Conservation (phyloP, 2,113 vertebrate species). For the Epinephelus moara region DNA sequence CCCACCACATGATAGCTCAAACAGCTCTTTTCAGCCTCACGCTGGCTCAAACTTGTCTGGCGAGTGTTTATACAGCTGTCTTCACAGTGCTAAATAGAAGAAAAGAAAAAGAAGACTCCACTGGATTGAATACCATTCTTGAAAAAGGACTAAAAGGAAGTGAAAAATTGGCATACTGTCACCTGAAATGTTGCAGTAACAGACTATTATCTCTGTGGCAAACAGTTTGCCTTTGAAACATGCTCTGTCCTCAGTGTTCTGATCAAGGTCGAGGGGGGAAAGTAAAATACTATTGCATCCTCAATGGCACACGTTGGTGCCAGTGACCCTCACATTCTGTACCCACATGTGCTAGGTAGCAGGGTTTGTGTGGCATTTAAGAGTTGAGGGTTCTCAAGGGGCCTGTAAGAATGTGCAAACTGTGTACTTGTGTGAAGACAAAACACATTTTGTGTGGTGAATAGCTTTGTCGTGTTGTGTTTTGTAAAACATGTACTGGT, state of each 20-base stretch:
- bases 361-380: conserved; percentile 15
- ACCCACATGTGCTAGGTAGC: neutral
- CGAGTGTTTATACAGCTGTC: conserved; percentile 51
- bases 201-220: conserved; percentile 4
- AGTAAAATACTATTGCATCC: conserved; percentile 25
- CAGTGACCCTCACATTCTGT: conserved; percentile 21
- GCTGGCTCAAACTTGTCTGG: conserved; percentile 18
- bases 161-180: conserved; percentile 34
- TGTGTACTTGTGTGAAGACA: conserved; percentile 2
- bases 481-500: neutral
- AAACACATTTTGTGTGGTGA: conserved; percentile 12
- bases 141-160: conserved; percentile 28
- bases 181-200: conserved; percentile 37
- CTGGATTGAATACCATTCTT: conserved; percentile 24
- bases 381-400: conserved; percentile 1
- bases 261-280: neutral
- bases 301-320: neutral
- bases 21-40: conserved; percentile 29
- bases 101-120: neutral
- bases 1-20: neutral
- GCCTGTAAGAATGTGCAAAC: neutral
- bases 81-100: conserved; percentile 26
- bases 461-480: neutral
- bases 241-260: conserved; percentile 9
- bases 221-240: conserved; percentile 13